Conservation (phyloP, 2,888 invertebrate species). For the Erebia palarica region DNA sequence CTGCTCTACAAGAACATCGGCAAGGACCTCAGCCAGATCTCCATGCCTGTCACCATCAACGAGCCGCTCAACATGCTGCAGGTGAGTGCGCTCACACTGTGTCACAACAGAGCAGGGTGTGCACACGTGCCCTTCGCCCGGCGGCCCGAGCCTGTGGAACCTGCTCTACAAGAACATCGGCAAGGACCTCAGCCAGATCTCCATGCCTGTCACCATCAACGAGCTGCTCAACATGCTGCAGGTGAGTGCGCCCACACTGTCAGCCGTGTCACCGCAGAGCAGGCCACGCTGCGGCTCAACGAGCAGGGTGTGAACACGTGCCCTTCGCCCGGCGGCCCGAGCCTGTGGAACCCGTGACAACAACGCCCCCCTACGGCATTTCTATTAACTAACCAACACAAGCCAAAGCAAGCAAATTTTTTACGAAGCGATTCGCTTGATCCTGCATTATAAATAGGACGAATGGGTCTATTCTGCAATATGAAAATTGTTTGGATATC, state of each 20-base stretch:
- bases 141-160: slow-evolving; percentile 91
- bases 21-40: slow-evolving; percentile 92
- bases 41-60: slow-evolving; percentile 93
- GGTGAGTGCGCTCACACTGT: slow-evolving; percentile 57
- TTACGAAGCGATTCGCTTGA: no score
- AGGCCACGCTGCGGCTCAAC: slow-evolving; percentile 22
- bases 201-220: slow-evolving; percentile 93
- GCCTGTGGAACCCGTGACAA: slow-evolving; percentile 91
- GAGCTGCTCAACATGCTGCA: slow-evolving; percentile 92
- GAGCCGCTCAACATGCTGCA: slow-evolving; percentile 92
- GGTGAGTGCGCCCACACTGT: slow-evolving; percentile 57
- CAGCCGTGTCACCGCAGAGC: slow-evolving; percentile 1
- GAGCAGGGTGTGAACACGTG: slow-evolving; percentile 52
- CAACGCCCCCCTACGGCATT: no score
- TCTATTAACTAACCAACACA: no score
- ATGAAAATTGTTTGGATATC: no score
- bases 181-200: slow-evolving; percentile 92
- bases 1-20: slow-evolving; percentile 91
- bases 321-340: slow-evolving; percentile 89
- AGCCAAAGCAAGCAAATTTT: no score
- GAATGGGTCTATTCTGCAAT: no score
- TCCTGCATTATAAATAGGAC: no score
- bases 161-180: slow-evolving; percentile 91
- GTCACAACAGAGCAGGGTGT: slow-evolving; percentile 20
- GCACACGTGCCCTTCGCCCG: slow-evolving; percentile 84